Evolutionary conservation across 2,113 vertebrate genomes (phyloP), one percentile per base, ranked within the genome.

Genomic region (Polypterus senegalus): DNA sequence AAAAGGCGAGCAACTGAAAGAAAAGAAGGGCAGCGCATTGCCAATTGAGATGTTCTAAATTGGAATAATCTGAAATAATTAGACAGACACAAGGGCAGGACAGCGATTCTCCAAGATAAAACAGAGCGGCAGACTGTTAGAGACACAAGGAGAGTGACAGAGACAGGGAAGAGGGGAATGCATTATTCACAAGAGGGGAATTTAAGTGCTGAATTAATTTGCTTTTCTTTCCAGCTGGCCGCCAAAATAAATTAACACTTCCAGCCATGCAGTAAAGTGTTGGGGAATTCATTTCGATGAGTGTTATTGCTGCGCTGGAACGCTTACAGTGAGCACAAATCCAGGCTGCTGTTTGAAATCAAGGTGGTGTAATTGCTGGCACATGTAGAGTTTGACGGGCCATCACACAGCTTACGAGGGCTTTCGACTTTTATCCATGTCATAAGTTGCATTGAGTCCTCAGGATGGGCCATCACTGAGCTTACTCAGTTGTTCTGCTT

Each of bases 141-240:
- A 7, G 65, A 59, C 46, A 27, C n/a, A 3, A 46, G 47, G 27
- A 48, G 11, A 62, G 44, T 55, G 65, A 54, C 5, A 7, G n/a
- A 8, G 55, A 47, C 27, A 54, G 53, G 4, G 61, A 56, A 9
- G 4, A 5, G 27, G 61, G 62, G 62, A 66, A 91, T 91, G 83
- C 81, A 93, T 94, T 91, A 93, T 91, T 91, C 88, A 92, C 81
- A 47, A 58, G 74, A 82, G 76, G 75, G 78, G 75, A 70, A 74
- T 77, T 73, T 88, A 90, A 91, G 84, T 83, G 83, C 80, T 81
- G 88, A 88, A 93, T 92, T 88, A 86, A 91, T 91, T 78, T 72
- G 81, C 81, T 82, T 83, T 76, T 73, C 78, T 86, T 89, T 91
- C 84, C 86, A 89, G 88, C 90, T 91, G 91, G 87, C 82, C 70